A percentile compares a stretch with the other conserved stretches of the same genome.
phyloP scores from a whole-genome alignment of 2,113 vertebrate genomes.

The Entelurus aequoreus region DNA sequence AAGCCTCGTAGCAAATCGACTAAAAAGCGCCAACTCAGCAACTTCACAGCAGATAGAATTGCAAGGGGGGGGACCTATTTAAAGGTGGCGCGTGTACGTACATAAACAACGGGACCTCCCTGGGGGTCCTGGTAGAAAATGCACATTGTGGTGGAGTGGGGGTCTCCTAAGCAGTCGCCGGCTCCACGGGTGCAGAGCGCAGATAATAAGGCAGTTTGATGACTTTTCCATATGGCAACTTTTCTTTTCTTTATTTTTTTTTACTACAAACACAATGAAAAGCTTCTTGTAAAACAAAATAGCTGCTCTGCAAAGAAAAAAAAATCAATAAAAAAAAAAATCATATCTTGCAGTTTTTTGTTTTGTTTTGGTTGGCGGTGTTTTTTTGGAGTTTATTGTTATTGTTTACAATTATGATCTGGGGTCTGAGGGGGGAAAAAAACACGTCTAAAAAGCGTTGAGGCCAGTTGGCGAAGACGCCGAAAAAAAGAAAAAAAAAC shows the following conservation, averaged over 20 bases:
- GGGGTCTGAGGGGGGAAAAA: constrained; percentile 85
- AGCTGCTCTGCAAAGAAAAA: constrained; percentile 82
- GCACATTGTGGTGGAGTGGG: constrained; percentile 65
- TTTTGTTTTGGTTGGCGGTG: constrained; percentile 44
- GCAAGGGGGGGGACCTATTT: constrained; percentile 31
- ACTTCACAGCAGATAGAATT: constrained; percentile 62
- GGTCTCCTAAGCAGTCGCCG: constrained; percentile 64
- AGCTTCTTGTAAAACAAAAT: constrained; percentile 65
- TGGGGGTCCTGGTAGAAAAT: constrained; percentile 65
- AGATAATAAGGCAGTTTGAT: constrained; percentile 72
- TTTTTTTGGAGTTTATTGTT: constrained; percentile 43
- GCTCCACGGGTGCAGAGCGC: constrained; percentile 69
- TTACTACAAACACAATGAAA: constrained; percentile 48
- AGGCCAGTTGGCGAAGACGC: constrained; percentile 83
- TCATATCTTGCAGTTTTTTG: constrained; percentile 30
- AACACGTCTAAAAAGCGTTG: constrained; percentile 87
- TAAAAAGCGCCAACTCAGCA: constrained; percentile 61
- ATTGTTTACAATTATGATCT: constrained; percentile 81
- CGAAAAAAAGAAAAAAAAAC: constrained; percentile 74
- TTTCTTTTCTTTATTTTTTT: constrained; percentile 44
- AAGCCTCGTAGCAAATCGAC: constrained; percentile 62
- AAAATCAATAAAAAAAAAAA: too few species aligned
- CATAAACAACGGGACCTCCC: constrained; percentile 70
- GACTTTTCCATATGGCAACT: constrained; percentile 67
- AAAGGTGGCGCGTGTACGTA: constrained; percentile 54